phyloP scores from a whole-genome alignment of 2,888 invertebrate species.

The Rutpela maculata region DNA sequence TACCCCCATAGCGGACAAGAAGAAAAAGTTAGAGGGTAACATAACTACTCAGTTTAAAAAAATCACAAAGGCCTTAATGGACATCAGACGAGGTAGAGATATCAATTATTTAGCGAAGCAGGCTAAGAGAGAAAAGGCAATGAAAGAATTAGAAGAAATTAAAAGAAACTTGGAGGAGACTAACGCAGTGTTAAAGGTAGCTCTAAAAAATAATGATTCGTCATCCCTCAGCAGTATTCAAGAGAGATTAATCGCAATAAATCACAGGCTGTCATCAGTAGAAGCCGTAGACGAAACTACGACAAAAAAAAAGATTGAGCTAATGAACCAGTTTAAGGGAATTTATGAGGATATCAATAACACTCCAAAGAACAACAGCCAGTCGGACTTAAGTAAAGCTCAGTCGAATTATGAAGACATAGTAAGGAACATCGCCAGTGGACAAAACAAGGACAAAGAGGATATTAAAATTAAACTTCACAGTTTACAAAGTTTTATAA shows the following conservation, averaged over 20 bases:
- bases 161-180: conserved; percentile 53
- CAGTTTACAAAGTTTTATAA: conserved; percentile 49
- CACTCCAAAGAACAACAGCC: conserved; percentile 45
- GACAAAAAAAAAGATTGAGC: conserved; percentile 45
- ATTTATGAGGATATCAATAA: conserved; percentile 48
- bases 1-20: conserved; percentile 53
- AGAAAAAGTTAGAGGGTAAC: conserved; percentile 52
- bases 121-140: conserved; percentile 47
- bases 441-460: conserved; percentile 47
- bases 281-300: conserved; percentile 52
- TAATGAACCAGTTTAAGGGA: conserved; percentile 52
- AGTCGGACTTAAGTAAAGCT: conserved; percentile 50
- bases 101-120: conserved; percentile 51
- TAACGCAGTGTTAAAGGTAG: conserved; percentile 42
- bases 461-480: conserved; percentile 49
- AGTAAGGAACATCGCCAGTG: conserved; percentile 51
- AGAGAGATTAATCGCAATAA: conserved; percentile 50
- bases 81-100: conserved; percentile 53
- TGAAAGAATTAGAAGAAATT: conserved; percentile 56
- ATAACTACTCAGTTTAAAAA: conserved; percentile 51
- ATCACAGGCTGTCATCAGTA: conserved; percentile 49
- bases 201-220: conserved; percentile 37
- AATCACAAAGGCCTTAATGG: conserved; percentile 54
- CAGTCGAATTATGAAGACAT: conserved; percentile 53
- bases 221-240: conserved; percentile 36